phyloP scores from a whole-genome alignment of 1,140 invertebrate species.

The Aphis gossypii region DNA sequence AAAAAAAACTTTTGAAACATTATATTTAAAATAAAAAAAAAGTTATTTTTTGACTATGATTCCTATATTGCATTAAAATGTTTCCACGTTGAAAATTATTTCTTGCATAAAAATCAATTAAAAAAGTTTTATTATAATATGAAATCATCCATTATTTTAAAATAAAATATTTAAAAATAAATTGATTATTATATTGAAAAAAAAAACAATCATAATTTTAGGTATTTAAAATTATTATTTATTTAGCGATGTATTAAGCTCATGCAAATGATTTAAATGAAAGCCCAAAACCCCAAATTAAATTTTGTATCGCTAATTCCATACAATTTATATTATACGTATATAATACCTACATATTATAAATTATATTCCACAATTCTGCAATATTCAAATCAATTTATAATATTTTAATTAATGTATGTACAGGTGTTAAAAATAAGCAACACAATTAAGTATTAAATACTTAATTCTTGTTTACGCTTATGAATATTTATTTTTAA shows the following conservation, averaged over 20 bases:
- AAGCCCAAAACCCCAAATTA: background rate
- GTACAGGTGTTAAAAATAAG: background rate
- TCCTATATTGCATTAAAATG: background rate
- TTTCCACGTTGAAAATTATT: background rate
- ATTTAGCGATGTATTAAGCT: background rate
- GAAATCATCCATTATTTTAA: background rate
- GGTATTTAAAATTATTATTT: background rate
- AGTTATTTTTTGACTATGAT: background rate
- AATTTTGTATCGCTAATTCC: background rate
- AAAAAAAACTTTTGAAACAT: background rate
- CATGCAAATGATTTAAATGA: background rate
- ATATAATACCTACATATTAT: background rate
- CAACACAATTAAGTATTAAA: background rate
- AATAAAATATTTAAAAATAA: background rate
- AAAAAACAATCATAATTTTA: background rate
- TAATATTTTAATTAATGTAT: background rate
- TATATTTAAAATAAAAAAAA: slow-evolving; percentile 1
- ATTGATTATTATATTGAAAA: background rate
- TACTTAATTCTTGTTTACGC: background rate
- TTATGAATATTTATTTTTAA: background rate
- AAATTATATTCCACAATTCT: background rate
- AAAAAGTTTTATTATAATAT: background rate
- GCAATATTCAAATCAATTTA: background rate
- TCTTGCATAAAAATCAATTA: background rate
- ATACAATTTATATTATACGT: background rate